A percentile compares a stretch with the other conserved stretches of the same genome.
These are phyloP conservation scores for Solenopsis invicta DNA, from an alignment of 1,140 invertebrate species.

Conservation along the genomic window DNA sequence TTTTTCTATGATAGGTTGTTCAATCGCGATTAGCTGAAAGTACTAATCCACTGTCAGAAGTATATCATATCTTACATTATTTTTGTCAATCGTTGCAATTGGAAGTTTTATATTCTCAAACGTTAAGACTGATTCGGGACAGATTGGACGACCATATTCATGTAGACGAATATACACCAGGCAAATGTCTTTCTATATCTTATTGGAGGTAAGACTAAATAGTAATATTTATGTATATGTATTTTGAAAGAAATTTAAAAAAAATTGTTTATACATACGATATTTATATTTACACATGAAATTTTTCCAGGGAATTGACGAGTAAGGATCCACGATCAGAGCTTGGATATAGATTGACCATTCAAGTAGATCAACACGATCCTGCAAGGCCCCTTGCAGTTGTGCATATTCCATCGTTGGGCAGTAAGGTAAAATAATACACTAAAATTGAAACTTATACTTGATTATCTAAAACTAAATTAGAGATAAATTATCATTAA, in stretches of 20 bases:
- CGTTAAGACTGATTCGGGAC: slow-evolving; percentile 94
- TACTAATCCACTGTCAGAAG: slow-evolving; percentile 92
- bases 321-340: slow-evolving; percentile 93
- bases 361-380: slow-evolving; percentile 95
- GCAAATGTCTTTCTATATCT: slow-evolving; percentile 95
- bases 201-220: slow-evolving; percentile 93
- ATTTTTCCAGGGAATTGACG: slow-evolving; percentile 86
- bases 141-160: slow-evolving; percentile 96
- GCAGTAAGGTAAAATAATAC: slow-evolving; percentile 88
- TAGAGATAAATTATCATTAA: too few relatives aligned
- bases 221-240: slow-evolving; percentile 25
- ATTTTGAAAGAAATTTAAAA: slow-evolving; percentile 47
- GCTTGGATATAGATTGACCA: slow-evolving; percentile 94
- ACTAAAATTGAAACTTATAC: background rate
- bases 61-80: slow-evolving; percentile 95
- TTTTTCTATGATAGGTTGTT: slow-evolving; percentile 87
- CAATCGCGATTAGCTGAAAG: slow-evolving; percentile 96
- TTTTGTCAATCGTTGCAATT: slow-evolving; percentile 98
- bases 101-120: slow-evolving; percentile 98
- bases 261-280: background rate
- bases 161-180: slow-evolving; percentile 97
- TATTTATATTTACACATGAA: background rate
- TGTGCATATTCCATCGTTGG: slow-evolving; percentile 95
- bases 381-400: slow-evolving; percentile 94
- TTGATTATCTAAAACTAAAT: too few relatives aligned